These are phyloP conservation scores for Ceyx cyanopectus DNA, from an alignment of 2,113 vertebrate genomes.

Conservation along the genomic window DNA sequence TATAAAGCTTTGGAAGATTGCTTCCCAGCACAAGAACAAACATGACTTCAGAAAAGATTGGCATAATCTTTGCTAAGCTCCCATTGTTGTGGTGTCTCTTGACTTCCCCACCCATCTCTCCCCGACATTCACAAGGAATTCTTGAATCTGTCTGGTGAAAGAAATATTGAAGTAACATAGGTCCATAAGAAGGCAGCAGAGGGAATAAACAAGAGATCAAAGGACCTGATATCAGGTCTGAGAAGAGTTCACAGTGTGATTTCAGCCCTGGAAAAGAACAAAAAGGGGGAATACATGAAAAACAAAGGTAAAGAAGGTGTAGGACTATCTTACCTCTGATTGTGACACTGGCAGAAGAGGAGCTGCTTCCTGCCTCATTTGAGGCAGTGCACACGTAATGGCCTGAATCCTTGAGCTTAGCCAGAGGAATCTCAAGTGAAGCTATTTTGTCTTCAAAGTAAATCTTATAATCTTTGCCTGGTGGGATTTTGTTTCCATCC, in stretches of 20 bases:
- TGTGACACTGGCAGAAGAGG: conserved; percentile 83
- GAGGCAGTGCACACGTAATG: conserved; percentile 91
- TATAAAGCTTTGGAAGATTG: conserved; percentile 5
- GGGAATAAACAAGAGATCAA: not conserved
- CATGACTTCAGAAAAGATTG: not conserved
- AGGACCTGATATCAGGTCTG: not conserved
- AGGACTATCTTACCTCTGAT: conserved; percentile 91
- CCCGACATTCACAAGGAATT: not conserved
- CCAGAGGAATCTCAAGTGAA: conserved; percentile 92
- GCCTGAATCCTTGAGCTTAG: conserved; percentile 95
- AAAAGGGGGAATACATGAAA: not conserved
- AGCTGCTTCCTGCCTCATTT: conserved; percentile 94
- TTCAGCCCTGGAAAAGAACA: conserved; percentile 21
- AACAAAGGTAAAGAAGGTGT: not conserved
- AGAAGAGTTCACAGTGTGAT: not conserved
- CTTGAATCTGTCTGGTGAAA: not conserved
- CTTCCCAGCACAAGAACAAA: not conserved
- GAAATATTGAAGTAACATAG: not conserved
- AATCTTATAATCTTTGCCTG: conserved; percentile 92
- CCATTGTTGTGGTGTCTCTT: not conserved
- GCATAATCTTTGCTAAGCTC: not conserved
- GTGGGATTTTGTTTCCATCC: conserved; percentile 91
- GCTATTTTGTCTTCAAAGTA: conserved; percentile 96
- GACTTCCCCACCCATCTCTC: not conserved
- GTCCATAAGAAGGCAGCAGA: not conserved